A percentile compares a stretch with the other conserved stretches of the same genome.
phyloP scores from a whole-genome alignment of 2,888 invertebrate genomes.

The Hydriomena furcata region DNA sequence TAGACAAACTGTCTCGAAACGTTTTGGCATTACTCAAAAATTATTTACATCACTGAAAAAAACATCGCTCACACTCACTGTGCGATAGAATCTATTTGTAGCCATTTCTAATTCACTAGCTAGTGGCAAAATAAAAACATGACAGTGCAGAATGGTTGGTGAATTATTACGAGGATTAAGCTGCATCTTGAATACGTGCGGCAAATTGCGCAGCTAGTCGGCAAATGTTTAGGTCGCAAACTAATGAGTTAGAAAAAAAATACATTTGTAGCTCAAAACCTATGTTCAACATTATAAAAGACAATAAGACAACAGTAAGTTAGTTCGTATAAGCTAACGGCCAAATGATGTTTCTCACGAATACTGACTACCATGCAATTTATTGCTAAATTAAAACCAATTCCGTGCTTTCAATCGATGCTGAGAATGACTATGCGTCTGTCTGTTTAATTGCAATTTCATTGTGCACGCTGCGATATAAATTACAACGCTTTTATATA shows the following conservation, averaged over 20 bases:
- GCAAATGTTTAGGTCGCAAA: no score
- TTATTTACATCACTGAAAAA: conserved; percentile 11
- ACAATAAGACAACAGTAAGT: no score
- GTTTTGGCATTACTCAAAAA: conserved; percentile 33
- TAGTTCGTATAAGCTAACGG: no score
- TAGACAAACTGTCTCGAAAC: conserved; percentile 56
- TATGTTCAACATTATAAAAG: no score
- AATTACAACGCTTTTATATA: no score
- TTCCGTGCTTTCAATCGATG: conserved; percentile 30
- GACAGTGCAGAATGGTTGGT: background rate
- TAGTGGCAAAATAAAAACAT: background rate
- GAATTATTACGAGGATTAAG: background rate
- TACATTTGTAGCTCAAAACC: no score
- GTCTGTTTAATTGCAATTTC: conserved; percentile 8
- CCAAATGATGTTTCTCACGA: no score
- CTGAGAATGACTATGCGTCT: conserved; percentile 22
- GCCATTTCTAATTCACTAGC: background rate
- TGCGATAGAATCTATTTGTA: conserved; percentile 8
- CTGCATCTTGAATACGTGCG: no score
- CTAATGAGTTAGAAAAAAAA: no score
- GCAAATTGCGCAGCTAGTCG: no score
- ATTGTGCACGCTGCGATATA: background rate
- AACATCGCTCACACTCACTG: conserved; percentile 9
- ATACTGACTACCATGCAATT: conserved; percentile 5
- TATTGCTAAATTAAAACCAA: conserved; percentile 30